Evolutionary conservation across 2,797 vertebrate species (phyloP), one percentile per base, ranked within the genome.

Genomic region (Pangasius djambal): DNA sequence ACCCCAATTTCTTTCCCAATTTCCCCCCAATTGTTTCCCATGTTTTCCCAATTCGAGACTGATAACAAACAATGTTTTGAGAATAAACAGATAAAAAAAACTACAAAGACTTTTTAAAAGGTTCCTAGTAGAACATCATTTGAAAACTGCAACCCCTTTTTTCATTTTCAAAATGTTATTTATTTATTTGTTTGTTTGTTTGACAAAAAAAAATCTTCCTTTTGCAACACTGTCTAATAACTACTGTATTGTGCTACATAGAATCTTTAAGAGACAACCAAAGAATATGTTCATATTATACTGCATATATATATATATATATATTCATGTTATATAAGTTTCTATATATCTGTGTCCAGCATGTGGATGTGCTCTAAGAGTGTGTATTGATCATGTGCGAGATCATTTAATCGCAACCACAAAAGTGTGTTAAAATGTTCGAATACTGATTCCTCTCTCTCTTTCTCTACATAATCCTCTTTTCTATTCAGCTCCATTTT

Each of bases 401-500:
- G 25, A 77, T n/a, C 3, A 3, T 37, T 81, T 59, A 22, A 61
- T 40, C 37, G 6, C 78, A 59, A 22, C 6, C 10, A 52, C 22
- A 25, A 37, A 82, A 82, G 37, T 3, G 20, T 13, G 5, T 40
- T 81, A 22, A 22, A 57, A 82, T 40, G 22, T 63, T 15, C 3
- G 48, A 40, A 83, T 40, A n/a, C 22, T 28, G 57, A 83, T 63
- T 16, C 37, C 48, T 57, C 52, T 59, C 9, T 59, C 55, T 61
- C 34, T 28, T 15, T 28, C 57, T 83, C 25, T 6, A 34, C 61
- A 94, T 95, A 95, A 96, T 95, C 94, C 93, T 82, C 89, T 92
- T 92, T 93, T 90, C 94, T 94, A 91, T 94, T 93, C 94, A 94
- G 89, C 93, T 93, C 93, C 94, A 92, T 94, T 94, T 92, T 94